A percentile compares a stretch with the other conserved stretches of the same genome.
Conservation (phyloP, 2,888 invertebrate species). For the Nemurella pictetii region DNA sequence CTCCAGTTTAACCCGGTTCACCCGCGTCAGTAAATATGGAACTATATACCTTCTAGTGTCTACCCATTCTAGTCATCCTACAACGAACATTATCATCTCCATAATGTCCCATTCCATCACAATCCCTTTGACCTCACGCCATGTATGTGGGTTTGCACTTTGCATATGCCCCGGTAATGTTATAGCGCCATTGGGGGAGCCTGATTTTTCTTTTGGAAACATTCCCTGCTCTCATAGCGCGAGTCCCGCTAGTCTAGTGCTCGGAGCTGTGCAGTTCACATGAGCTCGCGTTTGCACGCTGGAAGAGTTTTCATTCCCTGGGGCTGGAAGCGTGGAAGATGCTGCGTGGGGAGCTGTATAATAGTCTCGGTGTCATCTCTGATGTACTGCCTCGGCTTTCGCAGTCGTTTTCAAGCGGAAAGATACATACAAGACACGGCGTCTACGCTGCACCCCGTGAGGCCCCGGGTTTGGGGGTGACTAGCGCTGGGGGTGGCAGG, state of each 20-base stretch:
- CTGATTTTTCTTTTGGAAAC: slow-evolving; percentile 13
- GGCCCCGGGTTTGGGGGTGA: background rate
- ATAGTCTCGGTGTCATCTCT: slow-evolving; percentile 14
- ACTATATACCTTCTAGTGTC: too few species aligned
- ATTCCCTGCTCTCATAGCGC: background rate
- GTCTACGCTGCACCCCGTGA: background rate
- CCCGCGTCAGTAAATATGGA: background rate
- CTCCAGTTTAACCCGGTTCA: background rate
- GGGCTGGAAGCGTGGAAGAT: background rate
- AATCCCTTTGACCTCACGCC: background rate
- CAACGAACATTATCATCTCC: background rate
- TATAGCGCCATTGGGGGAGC: background rate
- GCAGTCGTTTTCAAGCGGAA: background rate
- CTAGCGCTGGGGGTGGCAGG: too few species aligned
- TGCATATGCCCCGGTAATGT: background rate
- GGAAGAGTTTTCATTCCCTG: background rate
- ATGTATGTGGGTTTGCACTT: background rate
- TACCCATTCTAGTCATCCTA: background rate
- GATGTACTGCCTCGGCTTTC: slow-evolving; percentile 13
- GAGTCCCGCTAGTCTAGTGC: background rate
- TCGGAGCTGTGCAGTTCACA: background rate
- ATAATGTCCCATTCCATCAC: background rate
- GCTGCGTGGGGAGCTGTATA: background rate
- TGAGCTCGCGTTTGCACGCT: background rate
- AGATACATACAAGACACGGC: background rate